phyloP scores from a whole-genome alignment of 2,113 vertebrate species.

The Sphyrna mokarran region DNA sequence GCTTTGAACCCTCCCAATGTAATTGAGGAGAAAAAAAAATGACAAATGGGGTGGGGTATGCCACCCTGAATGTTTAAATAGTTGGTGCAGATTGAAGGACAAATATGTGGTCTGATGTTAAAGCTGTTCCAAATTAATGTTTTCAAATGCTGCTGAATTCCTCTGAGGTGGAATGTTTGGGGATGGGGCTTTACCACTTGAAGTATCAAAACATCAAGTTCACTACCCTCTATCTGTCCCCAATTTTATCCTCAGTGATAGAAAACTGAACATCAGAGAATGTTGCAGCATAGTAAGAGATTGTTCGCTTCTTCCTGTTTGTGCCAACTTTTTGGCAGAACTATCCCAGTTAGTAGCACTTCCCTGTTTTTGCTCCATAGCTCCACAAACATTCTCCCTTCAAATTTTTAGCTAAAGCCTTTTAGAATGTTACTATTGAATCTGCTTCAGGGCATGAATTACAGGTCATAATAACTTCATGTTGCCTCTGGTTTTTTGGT shows the following conservation, averaged over 20 bases:
- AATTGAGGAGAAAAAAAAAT: background rate
- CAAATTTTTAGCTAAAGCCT: too few relatives aligned
- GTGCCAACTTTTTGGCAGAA: too few relatives aligned
- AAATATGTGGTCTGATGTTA: background rate
- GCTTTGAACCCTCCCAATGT: background rate
- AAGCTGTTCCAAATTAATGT: background rate
- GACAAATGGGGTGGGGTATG: background rate
- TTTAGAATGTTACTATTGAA: too few relatives aligned
- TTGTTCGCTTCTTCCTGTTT: too few relatives aligned
- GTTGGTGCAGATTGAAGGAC: background rate
- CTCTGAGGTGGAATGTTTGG: too few relatives aligned
- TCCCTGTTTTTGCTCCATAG: too few relatives aligned
- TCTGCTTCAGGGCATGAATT: too few relatives aligned
- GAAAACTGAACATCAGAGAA: background rate
- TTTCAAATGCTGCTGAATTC: background rate
- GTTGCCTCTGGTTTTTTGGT: too few relatives aligned
- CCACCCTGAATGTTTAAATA: background rate
- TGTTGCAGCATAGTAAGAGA: too few relatives aligned
- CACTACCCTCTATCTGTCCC: background rate
- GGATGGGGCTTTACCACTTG: background rate
- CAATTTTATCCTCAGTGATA: background rate
- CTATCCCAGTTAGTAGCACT: too few relatives aligned
- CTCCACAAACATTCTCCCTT: too few relatives aligned
- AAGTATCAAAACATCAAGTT: background rate
- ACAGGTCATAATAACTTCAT: too few relatives aligned